Percentiles rank a stretch among this genome's conserved stretches.
Evolutionary conservation across 1,140 invertebrate species (phyloP).

Genomic region (Procambarus virginalis): DNA sequence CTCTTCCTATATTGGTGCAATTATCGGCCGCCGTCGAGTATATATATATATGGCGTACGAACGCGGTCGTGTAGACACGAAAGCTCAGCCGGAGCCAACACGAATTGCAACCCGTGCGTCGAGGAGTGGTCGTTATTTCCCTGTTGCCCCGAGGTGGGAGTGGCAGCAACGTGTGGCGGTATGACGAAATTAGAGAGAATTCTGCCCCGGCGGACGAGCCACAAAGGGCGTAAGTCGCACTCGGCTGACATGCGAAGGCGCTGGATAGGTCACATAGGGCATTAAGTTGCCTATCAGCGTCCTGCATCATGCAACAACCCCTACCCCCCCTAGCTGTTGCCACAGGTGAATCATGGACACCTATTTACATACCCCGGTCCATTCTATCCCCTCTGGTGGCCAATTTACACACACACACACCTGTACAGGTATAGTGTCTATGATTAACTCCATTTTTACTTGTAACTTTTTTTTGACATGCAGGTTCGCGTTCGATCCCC

Average conservation of each 20-base stretch:
- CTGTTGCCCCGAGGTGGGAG: neutral
- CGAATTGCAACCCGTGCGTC: neutral
- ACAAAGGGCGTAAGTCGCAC: slow-evolving; percentile 9
- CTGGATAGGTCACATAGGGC: slow-evolving; percentile 13
- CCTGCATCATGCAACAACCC: slow-evolving; percentile 13
- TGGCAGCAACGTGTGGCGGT: slow-evolving; percentile 20
- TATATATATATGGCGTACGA: neutral
- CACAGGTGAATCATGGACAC: slow-evolving; percentile 1
- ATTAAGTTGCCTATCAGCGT: slow-evolving; percentile 23
- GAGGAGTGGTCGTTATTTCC: neutral
- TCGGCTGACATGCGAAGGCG: neutral
- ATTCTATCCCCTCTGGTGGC: neutral
- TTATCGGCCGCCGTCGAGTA: neutral
- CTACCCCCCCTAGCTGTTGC: neutral
- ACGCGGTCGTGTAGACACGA: too few relatives aligned
- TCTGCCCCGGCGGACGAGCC: slow-evolving; percentile 10
- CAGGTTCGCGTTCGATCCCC: too few relatives aligned
- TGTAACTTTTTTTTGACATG: too few relatives aligned
- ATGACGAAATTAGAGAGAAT: slow-evolving; percentile 31
- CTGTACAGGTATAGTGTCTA: neutral
- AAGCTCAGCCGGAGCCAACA: neutral
- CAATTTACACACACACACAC: neutral
- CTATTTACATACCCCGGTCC: slow-evolving; percentile 7
- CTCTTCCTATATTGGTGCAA: neutral
- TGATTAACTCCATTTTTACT: too few relatives aligned